A percentile compares a stretch with the other conserved stretches of the same genome.
phyloP scores from a whole-genome alignment of 2,888 invertebrate species.

The Chrysotoxum bicinctum region DNA sequence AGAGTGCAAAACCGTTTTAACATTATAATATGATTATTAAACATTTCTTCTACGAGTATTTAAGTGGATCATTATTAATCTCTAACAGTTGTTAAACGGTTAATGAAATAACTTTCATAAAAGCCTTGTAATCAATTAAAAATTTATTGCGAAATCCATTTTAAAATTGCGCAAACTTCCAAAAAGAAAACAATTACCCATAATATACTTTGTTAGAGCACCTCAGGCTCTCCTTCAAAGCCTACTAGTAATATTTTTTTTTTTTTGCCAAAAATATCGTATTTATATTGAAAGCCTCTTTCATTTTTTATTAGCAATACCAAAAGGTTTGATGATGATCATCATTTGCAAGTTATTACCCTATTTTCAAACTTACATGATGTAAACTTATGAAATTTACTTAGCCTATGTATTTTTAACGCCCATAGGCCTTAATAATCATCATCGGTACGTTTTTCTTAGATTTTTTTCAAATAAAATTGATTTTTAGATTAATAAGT shows the following conservation, averaged over 20 bases:
- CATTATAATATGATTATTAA: too few relatives aligned
- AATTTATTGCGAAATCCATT: background rate
- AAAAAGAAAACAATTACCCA: background rate
- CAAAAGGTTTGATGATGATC: background rate
- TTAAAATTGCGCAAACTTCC: background rate
- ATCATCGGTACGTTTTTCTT: background rate
- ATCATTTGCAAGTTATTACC: slow-evolving; percentile 10
- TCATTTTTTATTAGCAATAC: background rate
- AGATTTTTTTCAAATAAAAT: background rate
- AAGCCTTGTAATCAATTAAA: background rate
- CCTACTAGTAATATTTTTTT: background rate
- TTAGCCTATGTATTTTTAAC: background rate
- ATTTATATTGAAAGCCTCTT: background rate
- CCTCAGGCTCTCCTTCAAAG: background rate
- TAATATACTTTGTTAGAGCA: background rate
- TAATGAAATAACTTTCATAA: background rate
- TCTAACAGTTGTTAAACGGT: background rate
- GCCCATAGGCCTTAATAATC: background rate
- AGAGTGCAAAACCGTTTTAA: too few relatives aligned
- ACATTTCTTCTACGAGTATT: too few relatives aligned
- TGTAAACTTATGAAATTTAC: background rate
- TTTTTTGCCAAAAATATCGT: background rate
- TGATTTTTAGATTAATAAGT: slow-evolving; percentile 1
- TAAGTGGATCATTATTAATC: background rate
- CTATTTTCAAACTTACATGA: background rate